phyloP scores from a whole-genome alignment of 2,888 invertebrate species.

The Volucella inanis region DNA sequence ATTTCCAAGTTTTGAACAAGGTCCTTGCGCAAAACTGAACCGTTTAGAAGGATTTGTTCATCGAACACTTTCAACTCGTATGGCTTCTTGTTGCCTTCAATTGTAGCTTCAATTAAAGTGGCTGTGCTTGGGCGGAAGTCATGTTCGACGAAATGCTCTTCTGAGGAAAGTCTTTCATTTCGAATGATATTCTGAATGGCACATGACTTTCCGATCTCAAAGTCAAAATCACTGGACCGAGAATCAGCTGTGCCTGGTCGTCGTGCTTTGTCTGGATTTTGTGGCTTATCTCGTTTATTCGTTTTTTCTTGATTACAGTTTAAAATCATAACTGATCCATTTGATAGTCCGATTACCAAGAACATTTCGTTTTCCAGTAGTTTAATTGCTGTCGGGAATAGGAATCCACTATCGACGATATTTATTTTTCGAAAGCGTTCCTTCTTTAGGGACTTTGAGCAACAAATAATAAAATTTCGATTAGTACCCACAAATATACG shows the following conservation, averaged over 20 bases:
- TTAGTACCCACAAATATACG: conserved; percentile 81
- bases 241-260: not conserved
- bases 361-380: conserved; percentile 80
- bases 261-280: not conserved
- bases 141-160: conserved; percentile 48
- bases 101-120: conserved; percentile 75
- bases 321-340: conserved; percentile 81
- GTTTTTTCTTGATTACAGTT: conserved; percentile 78
- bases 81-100: conserved; percentile 76
- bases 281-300: not conserved
- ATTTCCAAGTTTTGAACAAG: conserved; percentile 80
- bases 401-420: conserved; percentile 80
- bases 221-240: conserved; percentile 48
- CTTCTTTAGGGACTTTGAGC: conserved; percentile 80
- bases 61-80: conserved; percentile 80
- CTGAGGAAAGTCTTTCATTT: conserved; percentile 79
- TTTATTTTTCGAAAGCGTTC: conserved; percentile 80
- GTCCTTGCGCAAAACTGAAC: conserved; percentile 80
- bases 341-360: conserved; percentile 81
- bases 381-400: conserved; percentile 81
- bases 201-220: conserved; percentile 81
- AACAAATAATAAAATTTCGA: conserved; percentile 81
- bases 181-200: conserved; percentile 83
- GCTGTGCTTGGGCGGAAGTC: conserved; percentile 79
- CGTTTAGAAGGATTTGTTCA: conserved; percentile 80